These are phyloP conservation scores for Oncopeltus fasciatus DNA, from an alignment of 1,140 invertebrate species.

Conservation along the genomic window DNA sequence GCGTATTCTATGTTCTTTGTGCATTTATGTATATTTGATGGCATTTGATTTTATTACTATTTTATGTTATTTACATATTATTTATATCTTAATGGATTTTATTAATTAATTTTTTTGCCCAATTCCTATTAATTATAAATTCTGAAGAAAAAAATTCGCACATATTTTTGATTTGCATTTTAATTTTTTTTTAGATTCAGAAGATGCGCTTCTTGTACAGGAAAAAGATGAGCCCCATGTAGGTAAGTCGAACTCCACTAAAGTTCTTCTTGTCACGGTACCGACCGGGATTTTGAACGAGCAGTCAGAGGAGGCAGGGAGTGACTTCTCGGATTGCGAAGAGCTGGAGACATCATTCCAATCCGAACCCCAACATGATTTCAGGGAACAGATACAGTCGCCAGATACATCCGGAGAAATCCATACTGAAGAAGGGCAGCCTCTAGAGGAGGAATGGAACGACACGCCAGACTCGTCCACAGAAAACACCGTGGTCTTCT, in stretches of 20 bases:
- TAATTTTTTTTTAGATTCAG: not conserved
- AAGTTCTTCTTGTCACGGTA: conserved; percentile 15
- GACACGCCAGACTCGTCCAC: not conserved
- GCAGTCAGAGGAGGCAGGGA: not conserved
- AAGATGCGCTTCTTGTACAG: not conserved
- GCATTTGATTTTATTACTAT: no score
- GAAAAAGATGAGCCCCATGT: not conserved
- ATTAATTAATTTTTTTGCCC: no score
- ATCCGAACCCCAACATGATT: not conserved
- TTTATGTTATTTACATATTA: no score
- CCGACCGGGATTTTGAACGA: conserved; percentile 10
- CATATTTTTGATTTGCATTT: not conserved
- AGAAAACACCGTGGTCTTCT: not conserved
- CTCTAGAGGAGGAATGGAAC: conserved; percentile 3
- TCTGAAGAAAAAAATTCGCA: not conserved
- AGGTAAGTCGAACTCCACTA: not conserved
- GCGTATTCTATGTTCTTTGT: no score
- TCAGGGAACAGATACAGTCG: not conserved
- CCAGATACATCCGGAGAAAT: not conserved
- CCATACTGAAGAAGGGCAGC: not conserved
- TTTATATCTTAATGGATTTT: no score
- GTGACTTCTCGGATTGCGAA: conserved; percentile 7
- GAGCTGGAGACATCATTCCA: not conserved
- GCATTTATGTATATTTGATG: no score
- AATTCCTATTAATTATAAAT: no score